These are phyloP conservation scores for Bombus haemorrhoidalis DNA, from an alignment of 1,140 invertebrate species.

Conservation along the genomic window DNA sequence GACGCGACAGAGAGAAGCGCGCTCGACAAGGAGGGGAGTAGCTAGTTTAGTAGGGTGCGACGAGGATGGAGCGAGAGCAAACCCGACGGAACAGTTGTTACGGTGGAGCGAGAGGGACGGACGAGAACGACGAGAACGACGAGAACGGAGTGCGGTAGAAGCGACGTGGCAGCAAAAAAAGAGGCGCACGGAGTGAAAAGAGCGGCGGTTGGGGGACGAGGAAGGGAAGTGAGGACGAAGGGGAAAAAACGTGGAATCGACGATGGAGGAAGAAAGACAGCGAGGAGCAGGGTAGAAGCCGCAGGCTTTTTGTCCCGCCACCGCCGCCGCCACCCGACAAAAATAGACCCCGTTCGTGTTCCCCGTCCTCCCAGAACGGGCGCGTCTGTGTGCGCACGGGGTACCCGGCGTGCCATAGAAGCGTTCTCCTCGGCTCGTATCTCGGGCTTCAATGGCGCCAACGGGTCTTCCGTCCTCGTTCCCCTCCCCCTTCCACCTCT, in stretches of 20 bases:
- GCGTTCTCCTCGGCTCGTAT: constrained; percentile 53
- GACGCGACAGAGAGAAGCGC: neutral
- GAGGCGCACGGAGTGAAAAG: constrained; percentile 70
- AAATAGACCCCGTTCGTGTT: constrained; percentile 72
- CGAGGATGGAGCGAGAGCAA: constrained; percentile 39
- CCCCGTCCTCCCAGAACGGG: constrained; percentile 77
- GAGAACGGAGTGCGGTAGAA: constrained; percentile 52
- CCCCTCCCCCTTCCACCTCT: constrained; percentile 56
- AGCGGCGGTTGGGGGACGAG: constrained; percentile 34
- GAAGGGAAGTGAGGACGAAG: constrained; percentile 31
- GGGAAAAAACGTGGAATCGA: constrained; percentile 44
- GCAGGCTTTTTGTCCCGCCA: constrained; percentile 80
- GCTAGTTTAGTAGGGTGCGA: constrained; percentile 5
- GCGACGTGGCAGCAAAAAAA: constrained; percentile 69
- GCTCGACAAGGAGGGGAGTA: constrained; percentile 5
- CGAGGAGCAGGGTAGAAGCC: constrained; percentile 72
- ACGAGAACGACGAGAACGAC: constrained; percentile 11
- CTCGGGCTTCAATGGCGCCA: constrained; percentile 54
- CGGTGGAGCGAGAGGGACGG: constrained; percentile 25
- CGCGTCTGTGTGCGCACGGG: constrained; percentile 40
- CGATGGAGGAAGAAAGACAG: constrained; percentile 48
- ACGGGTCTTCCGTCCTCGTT: constrained; percentile 66
- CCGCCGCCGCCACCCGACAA: constrained; percentile 74
- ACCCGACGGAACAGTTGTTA: constrained; percentile 4
- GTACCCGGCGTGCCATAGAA: constrained; percentile 48